Evolutionary conservation across 2,113 vertebrate species (phyloP).

Genomic region (Lipotes vexillifer): DNA sequence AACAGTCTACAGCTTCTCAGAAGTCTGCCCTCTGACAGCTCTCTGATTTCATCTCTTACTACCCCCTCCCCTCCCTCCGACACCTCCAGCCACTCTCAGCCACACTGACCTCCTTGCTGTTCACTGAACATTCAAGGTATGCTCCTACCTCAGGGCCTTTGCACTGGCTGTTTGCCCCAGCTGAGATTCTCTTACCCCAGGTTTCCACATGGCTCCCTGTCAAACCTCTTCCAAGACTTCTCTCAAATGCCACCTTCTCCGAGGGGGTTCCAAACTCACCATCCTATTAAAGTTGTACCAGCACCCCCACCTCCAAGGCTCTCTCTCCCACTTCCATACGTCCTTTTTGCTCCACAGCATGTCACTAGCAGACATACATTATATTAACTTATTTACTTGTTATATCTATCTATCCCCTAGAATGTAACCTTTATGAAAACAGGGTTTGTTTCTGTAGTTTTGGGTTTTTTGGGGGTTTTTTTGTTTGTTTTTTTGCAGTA

Average conservation of each 20-base stretch:
- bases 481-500: too few relatives aligned
- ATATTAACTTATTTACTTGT: not conserved
- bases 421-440: not conserved
- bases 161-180: not conserved
- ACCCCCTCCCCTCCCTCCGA: fast-evolving
- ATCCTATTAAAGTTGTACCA: not conserved
- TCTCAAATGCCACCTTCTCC: not conserved
- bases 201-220: not conserved
- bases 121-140: not conserved
- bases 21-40: not conserved
- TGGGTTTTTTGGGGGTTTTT: too few relatives aligned
- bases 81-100: not conserved
- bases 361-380: not conserved
- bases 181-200: not conserved
- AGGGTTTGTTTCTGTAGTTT: not conserved
- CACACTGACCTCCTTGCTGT: not conserved
- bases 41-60: not conserved
- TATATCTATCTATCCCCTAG: too few relatives aligned
- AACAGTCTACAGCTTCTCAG: not conserved
- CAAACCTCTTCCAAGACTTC: not conserved
- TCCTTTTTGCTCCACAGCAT: not conserved
- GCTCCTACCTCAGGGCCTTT: not conserved
- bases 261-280: not conserved
- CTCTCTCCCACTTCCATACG: not conserved
- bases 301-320: not conserved